These are phyloP conservation scores for Oryzias javanicus DNA, from an alignment of 2,113 vertebrate genomes.

Conservation along the genomic window DNA sequence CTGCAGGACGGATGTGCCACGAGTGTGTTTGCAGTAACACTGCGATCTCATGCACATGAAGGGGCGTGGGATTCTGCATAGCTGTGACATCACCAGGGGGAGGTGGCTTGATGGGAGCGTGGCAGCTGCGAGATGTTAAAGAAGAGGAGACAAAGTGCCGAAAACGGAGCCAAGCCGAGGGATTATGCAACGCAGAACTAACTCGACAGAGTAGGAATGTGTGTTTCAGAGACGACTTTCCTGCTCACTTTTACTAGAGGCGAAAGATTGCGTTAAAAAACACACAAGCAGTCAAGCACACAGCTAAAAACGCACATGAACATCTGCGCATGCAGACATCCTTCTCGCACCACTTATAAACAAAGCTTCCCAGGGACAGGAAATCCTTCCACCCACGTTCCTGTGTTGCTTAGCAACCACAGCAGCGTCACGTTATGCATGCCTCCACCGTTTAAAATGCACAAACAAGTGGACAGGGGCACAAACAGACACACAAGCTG, in stretches of 20 bases:
- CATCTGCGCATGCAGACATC: constrained; percentile 22
- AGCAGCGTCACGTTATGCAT: constrained; percentile 69
- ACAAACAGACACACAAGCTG: constrained; percentile 5
- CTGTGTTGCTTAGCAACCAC: constrained; percentile 68
- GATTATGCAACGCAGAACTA: constrained; percentile 62
- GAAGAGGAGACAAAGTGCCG: constrained; percentile 37
- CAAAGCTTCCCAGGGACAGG: constrained; percentile 76
- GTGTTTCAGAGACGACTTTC: constrained; percentile 52
- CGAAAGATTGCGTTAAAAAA: constrained; percentile 50
- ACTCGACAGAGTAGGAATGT: constrained; percentile 43
- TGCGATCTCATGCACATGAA: constrained; percentile 64
- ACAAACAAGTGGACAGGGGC: constrained; percentile 26
- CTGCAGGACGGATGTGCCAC: constrained; percentile 43
- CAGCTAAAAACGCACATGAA: constrained; percentile 33
- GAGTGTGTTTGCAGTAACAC: constrained; percentile 30
- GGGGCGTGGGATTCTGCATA: constrained; percentile 38
- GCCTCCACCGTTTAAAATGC: constrained; percentile 54
- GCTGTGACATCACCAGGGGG: constrained; percentile 62
- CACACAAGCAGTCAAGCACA: constrained; percentile 45
- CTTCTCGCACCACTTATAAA: constrained; percentile 50
- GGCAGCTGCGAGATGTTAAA: constrained; percentile 21
- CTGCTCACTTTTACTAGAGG: constrained; percentile 45
- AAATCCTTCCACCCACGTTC: constrained; percentile 76
- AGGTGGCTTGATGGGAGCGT: constrained; percentile 40
- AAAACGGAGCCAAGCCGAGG: constrained; percentile 35